Evolutionary conservation across 1,140 invertebrate genomes (phyloP).

Genomic region (Papilio polytes): DNA sequence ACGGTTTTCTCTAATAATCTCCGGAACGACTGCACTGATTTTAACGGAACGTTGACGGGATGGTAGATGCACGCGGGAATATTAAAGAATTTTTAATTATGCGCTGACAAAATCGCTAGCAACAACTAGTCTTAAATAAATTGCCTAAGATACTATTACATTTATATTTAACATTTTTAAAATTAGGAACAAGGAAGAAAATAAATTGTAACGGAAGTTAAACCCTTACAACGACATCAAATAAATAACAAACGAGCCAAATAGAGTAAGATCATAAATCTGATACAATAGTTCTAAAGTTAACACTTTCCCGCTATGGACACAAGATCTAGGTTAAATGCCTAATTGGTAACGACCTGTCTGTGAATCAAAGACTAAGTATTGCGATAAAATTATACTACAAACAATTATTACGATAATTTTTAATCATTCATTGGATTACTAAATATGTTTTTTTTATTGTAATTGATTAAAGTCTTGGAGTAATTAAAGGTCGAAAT

Average conservation of each 20-base stretch:
- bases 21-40: no score
- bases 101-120: no score
- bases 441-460: not conserved
- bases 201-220: not conserved
- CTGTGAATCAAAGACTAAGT: not conserved
- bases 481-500: conserved; percentile 7
- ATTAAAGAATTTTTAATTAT: no score
- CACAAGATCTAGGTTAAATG: not conserved
- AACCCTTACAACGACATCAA: not conserved
- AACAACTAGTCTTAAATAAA: no score
- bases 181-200: no score
- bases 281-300: not conserved
- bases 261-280: not conserved
- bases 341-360: not conserved
- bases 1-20: no score
- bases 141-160: no score
- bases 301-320: not conserved
- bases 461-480: not conserved
- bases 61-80: no score
- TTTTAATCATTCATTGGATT: not conserved
- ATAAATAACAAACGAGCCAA: not conserved
- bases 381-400: no score
- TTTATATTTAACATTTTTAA: no score
- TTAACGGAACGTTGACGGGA: no score
- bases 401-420: no score